Evolutionary conservation across 2,113 vertebrate species (phyloP).

Genomic region (Podiceps cristatus): DNA sequence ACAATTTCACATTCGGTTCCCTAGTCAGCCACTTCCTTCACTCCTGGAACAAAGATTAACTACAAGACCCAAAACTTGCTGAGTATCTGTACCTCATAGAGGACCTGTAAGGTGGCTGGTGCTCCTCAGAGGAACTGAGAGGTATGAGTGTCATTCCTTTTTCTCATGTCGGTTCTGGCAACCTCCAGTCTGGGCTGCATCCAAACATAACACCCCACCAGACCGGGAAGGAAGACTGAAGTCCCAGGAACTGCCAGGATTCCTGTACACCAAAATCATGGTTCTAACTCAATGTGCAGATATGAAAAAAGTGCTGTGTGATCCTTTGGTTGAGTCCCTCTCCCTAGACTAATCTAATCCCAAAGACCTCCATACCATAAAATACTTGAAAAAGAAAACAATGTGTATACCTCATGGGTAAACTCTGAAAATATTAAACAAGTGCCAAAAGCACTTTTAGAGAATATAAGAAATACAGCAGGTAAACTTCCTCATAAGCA

Average conservation of each 20-base stretch:
- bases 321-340: not conserved
- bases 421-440: not conserved
- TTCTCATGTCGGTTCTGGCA: not conserved
- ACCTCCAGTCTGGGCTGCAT: not conserved
- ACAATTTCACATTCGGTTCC: not conserved
- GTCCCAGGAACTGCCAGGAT: not conserved
- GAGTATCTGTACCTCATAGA: not conserved
- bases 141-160: not conserved
- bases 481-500: not conserved
- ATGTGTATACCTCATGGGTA: not conserved
- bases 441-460: not conserved
- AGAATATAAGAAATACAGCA: not conserved
- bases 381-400: not conserved
- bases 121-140: not conserved
- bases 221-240: not conserved
- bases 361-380: not conserved
- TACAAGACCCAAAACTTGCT: not conserved
- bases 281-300: not conserved
- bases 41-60: not conserved
- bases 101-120: not conserved
- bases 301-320: not conserved
- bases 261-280: not conserved
- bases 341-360: not conserved
- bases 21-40: not conserved
- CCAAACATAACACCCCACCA: conserved; percentile 15